Evolutionary conservation across 2,797 vertebrate genomes (phyloP), one percentile per base, ranked within the genome.

Genomic region (Erithacus rubecula): DNA sequence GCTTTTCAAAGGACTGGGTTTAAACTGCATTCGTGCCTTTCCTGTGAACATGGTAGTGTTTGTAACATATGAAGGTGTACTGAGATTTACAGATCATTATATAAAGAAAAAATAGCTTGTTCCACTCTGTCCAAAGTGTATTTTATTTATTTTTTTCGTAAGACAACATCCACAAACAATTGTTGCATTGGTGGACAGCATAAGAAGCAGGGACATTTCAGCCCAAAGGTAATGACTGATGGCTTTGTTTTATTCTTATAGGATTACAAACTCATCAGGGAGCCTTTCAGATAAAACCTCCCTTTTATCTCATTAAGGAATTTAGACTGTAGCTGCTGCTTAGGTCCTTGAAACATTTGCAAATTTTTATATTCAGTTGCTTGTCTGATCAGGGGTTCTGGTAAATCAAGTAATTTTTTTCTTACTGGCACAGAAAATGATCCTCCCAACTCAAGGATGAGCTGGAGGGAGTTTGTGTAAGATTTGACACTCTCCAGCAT

Each of bases 11-110:
- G 99, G 99, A 87, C 96, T 99, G 81, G 96, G 97, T n/a, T 97
- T 99, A 91, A 99, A 99, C 97, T 99, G 98, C 41, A 82, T 99
- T 49, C 98, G 99, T 0, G 99, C 99, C 12, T 99, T 99, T 96
- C 99, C 99, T 0, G 98, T 99, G 83, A 99, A 99, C 95, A 99
- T 99, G 98, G 98, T 99, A 85, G 98, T 99, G 46, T 99, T 99
- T 22, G 97, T 98, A 29, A 97, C 98, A 0, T 99, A 99, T 2
- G 99, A 99, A 95, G 96, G 98, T 5, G 97, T 98, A 22, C 95
- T 98, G 49, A 95, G 97, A 55, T 83, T 98, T 51, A 83, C 95
- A 32, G 93, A 85, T 41, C 72, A 36, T 39, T 84, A 97, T 43
- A 68, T 70, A 29, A 81, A 75, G 3, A 97, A 97, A 95, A 81